Evolutionary conservation across 2,113 vertebrate species (phyloP).

Genomic region (Cryptomyrus ogoouensis): DNA sequence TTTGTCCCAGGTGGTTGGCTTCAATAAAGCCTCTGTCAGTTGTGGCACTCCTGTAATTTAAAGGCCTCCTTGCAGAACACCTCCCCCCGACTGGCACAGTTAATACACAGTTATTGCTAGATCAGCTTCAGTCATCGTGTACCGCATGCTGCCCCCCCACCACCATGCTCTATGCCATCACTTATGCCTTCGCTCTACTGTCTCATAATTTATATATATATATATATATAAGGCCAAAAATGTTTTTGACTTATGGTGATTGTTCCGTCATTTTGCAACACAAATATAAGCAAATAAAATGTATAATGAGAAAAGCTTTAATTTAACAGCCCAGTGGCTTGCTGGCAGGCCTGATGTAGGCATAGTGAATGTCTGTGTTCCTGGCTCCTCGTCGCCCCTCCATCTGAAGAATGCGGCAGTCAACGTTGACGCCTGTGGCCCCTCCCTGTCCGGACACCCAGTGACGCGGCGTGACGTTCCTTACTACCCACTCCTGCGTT

Average conservation of each 20-base stretch:
- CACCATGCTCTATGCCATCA: neutral
- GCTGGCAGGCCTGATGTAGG: slow-evolving; percentile 25
- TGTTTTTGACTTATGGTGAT: slow-evolving; percentile 49
- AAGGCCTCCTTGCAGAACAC: slow-evolving; percentile 22
- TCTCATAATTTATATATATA: neutral
- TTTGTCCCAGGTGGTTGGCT: slow-evolving; percentile 53
- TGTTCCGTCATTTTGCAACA: slow-evolving; percentile 47
- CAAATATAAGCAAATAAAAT: slow-evolving; percentile 47
- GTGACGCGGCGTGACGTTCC: neutral
- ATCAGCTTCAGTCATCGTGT: neutral
- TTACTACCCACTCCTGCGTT: neutral
- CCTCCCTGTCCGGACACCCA: neutral
- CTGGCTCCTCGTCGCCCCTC: slow-evolving; percentile 32
- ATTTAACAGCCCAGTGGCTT: slow-evolving; percentile 67
- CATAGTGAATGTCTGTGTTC: slow-evolving; percentile 35
- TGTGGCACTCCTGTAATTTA: slow-evolving; percentile 40
- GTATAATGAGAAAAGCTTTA: slow-evolving; percentile 53
- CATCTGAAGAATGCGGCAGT: slow-evolving; percentile 9
- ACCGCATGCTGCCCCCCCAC: neutral
- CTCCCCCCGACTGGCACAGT: slow-evolving; percentile 4
- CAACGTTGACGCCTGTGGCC: neutral
- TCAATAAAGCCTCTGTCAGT: slow-evolving; percentile 46
- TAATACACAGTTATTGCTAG: neutral
- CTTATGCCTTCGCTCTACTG: neutral
- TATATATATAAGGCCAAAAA: slow-evolving; percentile 31